These are phyloP conservation scores for Actinemys pallida DNA, from an alignment of 2,113 vertebrate species.

Conservation along the genomic window DNA sequence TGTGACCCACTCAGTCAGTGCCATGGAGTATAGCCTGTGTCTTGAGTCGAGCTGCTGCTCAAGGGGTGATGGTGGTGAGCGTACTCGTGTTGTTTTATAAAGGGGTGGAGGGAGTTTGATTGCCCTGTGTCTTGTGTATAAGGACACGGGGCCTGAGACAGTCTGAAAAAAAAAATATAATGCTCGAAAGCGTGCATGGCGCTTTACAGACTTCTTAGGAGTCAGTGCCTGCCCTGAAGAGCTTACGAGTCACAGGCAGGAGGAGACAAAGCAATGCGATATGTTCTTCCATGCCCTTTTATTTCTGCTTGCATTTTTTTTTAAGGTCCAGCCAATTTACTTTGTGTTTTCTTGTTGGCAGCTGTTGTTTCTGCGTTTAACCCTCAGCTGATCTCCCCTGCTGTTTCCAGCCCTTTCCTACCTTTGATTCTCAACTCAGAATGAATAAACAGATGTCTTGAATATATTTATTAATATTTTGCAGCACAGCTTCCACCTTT, in stretches of 20 bases:
- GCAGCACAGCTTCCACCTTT: rapidly evolving
- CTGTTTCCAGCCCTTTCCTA: rapidly evolving
- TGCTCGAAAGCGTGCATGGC: background rate
- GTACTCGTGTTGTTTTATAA: background rate
- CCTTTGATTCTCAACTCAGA: background rate
- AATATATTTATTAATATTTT: rapidly evolving
- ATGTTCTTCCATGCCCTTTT: background rate
- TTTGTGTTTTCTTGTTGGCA: rapidly evolving
- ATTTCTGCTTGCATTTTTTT: rapidly evolving
- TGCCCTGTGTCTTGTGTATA: background rate
- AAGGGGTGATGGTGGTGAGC: background rate
- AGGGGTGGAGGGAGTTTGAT: background rate
- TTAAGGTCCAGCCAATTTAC: background rate
- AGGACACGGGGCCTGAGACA: background rate
- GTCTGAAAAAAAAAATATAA: background rate
- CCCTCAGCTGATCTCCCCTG: background rate
- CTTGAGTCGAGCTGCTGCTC: background rate
- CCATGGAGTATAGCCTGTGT: background rate
- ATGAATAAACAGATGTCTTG: background rate
- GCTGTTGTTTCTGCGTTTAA: background rate
- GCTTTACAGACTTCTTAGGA: background rate
- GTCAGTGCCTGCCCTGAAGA: background rate
- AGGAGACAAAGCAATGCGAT: background rate
- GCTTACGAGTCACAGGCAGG: rapidly evolving
- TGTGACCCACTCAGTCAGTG: background rate